phyloP scores from a whole-genome alignment of 2,797 vertebrate species.

The Cirrhinus mrigala region DNA sequence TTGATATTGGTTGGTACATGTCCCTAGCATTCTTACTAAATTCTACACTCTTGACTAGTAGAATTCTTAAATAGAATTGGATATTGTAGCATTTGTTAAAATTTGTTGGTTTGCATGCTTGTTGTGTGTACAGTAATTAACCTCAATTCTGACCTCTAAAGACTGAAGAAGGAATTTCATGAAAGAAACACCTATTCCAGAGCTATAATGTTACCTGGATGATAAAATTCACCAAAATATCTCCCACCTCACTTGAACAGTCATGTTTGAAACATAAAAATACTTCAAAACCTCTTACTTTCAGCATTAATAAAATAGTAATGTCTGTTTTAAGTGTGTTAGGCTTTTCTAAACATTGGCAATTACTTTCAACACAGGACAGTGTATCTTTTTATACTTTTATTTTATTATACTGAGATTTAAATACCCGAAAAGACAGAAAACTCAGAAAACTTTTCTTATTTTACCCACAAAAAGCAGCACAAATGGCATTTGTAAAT shows the following conservation, averaged over 20 bases:
- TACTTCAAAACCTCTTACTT: conserved; percentile 1
- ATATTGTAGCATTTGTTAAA: not conserved
- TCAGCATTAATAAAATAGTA: conserved; percentile 41
- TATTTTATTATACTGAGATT: conserved; percentile 34
- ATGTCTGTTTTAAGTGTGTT: conserved; percentile 42
- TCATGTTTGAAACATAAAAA: conserved; percentile 5
- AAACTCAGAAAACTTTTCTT: too few relatives aligned
- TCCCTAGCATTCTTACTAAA: too few relatives aligned
- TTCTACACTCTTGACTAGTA: not conserved
- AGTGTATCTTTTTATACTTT: conserved; percentile 17
- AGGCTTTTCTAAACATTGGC: conserved; percentile 25
- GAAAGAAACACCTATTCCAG: not conserved
- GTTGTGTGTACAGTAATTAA: not conserved
- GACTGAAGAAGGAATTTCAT: not conserved
- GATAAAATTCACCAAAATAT: conserved; percentile 14
- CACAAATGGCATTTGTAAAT: not conserved
- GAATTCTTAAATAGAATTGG: not conserved
- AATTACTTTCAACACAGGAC: conserved; percentile 10
- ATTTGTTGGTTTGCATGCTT: not conserved
- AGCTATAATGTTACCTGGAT: not conserved
- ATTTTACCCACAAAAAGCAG: conserved; percentile 23
- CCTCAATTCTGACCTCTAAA: not conserved
- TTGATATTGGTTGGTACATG: too few relatives aligned
- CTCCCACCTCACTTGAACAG: conserved; percentile 9
- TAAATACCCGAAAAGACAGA: conserved; percentile 54